Evolutionary conservation across 2,797 vertebrate genomes (phyloP), one percentile per base, ranked within the genome.

Genomic region (Rhinatrema bivittatum): DNA sequence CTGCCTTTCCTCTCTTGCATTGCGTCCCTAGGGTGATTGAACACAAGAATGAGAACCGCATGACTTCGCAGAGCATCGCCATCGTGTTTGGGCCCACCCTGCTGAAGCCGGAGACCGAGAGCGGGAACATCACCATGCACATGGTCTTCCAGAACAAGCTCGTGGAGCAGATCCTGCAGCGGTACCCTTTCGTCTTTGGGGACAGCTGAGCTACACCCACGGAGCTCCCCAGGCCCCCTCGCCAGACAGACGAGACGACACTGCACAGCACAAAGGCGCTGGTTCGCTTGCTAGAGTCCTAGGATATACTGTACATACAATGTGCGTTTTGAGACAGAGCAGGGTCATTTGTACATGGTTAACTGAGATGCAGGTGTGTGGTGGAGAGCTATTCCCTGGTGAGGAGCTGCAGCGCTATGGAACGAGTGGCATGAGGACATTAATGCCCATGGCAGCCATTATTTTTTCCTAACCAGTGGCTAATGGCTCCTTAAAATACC

Each of bases 61-160:
- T 98, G 94, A 91, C 92, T 0, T 70, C 87, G 19, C 93, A 97
- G 69, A 91, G 88, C 13, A 4, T 91, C 2, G 91, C 93, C 43
- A 98, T 98, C 0, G 93, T 97, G 37, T 95, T 96, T 0, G 94
- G 93, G 3, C 94, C 94, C 31, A 97, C 94, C 0, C 58, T 97
- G 50, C 86, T 98, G 36, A 75, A 87, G 10, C 91, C 93, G 0
- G 86, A 89, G 41, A 68, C 53, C 0, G 91, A 97, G 72, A 87
- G 89, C 2, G 40, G 64, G 19, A 92, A 80, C 64, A 88, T 96
- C 78, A 87, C 93, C 7, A 57, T 94, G 72, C 79, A 91, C 66
- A 94, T 94, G 92, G 87, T 94, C 26, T 95, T 90, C 75, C 94
- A 98, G 83, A 97, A 91, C 71, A 94, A 94, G 72, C 90, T 97